Evolutionary conservation across 2,797 vertebrate species (phyloP).

Genomic region (Halcyon leucocephala): DNA sequence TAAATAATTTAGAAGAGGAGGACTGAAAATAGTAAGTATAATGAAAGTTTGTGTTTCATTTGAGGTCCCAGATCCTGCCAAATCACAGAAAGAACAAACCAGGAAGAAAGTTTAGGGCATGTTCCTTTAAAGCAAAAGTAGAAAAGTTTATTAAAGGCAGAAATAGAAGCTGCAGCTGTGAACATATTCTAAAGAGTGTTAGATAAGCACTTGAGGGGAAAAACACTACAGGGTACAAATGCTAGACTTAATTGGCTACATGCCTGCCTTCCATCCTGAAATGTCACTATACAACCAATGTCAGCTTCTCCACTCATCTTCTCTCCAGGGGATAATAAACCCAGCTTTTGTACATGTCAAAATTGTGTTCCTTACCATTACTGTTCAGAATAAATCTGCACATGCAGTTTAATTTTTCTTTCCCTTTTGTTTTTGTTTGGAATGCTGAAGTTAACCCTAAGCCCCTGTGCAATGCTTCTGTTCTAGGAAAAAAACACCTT

Average conservation of each 20-base stretch:
- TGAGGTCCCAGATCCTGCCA: not conserved
- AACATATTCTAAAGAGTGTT: constrained; percentile 63
- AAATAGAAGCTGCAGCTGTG: constrained; percentile 71
- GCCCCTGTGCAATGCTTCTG: not conserved
- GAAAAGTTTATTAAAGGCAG: constrained; percentile 57
- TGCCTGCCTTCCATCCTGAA: constrained; percentile 60
- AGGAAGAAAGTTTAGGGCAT: constrained; percentile 41
- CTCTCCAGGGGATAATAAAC: constrained; percentile 60
- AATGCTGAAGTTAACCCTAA: not conserved
- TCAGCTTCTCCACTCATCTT: constrained; percentile 60
- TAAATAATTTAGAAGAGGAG: not conserved
- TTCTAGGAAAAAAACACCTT: not conserved
- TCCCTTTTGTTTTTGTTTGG: not conserved
- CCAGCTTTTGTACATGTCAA: constrained; percentile 53
- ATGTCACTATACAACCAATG: constrained; percentile 63
- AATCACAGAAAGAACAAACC: not conserved
- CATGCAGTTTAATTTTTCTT: not conserved
- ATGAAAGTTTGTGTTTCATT: not conserved
- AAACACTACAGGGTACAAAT: constrained; percentile 69
- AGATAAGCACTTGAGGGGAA: constrained; percentile 69
- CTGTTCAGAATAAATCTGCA: constrained; percentile 23
- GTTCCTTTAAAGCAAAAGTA: constrained; percentile 35
- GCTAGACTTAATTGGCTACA: constrained; percentile 65
- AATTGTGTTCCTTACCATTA: constrained; percentile 33
- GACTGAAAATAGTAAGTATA: not conserved